Evolutionary conservation across 2,113 vertebrate species (phyloP), one percentile per base, ranked within the genome.

Genomic region (Nibea coibor): DNA sequence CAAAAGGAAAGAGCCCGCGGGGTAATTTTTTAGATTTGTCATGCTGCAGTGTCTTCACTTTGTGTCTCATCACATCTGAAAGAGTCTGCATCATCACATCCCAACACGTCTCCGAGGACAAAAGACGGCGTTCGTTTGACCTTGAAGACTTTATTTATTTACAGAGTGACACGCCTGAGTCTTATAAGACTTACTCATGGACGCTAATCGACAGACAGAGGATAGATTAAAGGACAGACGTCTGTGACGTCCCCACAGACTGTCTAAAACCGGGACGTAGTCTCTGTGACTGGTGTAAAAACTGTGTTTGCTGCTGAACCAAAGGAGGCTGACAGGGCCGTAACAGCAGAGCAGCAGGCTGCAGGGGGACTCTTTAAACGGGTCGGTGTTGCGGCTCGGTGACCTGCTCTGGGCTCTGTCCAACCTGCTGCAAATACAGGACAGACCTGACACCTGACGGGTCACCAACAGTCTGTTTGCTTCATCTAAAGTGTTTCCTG

Each of bases 391-490:
- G 73, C 39, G 57, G 69, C 63, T 81, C 73, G 42, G 12, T 83
- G 81, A 76, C 77, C 72, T 81, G 85, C 70, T 88, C 74, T 64
- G 42, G 74, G n/a, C n/a, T n/a, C n/a, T 85, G 66, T 85, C 83
- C 50, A 22, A 43, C 43, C 69, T n/a, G 71, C 76, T 80, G 72
- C 48, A 65, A 53, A n/a, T 58, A n/a, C 47, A 54, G 56, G 31
- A 51, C n/a, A n/a, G n/a, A n/a, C n/a, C n/a, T n/a, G n/a, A n/a
- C n/a, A n/a, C n/a, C n/a, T n/a, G n/a, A n/a, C n/a, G n/a, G n/a
- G n/a, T n/a, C n/a, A n/a, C n/a, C n/a, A n/a, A n/a, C n/a, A 39
- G 35, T 9, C 1, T 8, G 35, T 35, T 7, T 35, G 35, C 35
- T 39, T 39, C 35, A 39, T 39, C 8, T 8, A 9, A 39, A 39